phyloP scores from a whole-genome alignment of 2,888 invertebrate genomes.

The Caenorhabditis macrosperma region DNA sequence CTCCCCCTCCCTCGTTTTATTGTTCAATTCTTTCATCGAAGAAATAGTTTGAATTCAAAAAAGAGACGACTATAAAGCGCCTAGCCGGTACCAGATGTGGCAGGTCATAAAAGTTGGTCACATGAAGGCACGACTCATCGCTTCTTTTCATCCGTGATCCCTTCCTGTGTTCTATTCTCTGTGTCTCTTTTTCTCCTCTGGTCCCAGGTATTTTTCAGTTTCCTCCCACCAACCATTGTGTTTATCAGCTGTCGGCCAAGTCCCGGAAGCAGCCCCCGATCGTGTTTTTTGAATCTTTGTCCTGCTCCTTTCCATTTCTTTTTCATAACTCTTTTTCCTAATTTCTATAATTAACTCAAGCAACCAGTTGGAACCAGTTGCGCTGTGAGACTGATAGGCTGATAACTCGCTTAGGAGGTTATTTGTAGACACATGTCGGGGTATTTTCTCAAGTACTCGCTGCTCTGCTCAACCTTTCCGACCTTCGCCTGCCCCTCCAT shows the following conservation, averaged over 20 bases:
- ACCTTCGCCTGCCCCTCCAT: constrained; percentile 3
- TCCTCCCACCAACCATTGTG: constrained; percentile 12
- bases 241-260: constrained; percentile 32
- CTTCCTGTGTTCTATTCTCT: constrained; percentile 24
- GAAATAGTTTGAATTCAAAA: constrained; percentile 18
- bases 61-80: constrained; percentile 42
- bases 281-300: constrained; percentile 40
- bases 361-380: constrained; percentile 41
- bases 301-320: constrained; percentile 9
- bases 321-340: constrained; percentile 8
- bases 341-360: constrained; percentile 32
- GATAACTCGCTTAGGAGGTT: constrained; percentile 45
- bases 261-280: constrained; percentile 29
- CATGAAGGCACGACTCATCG: constrained; percentile 30
- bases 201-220: constrained; percentile 35
- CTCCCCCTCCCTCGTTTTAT: constrained; percentile 13
- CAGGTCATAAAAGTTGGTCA: constrained; percentile 54
- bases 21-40: constrained; percentile 17
- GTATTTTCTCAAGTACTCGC: constrained; percentile 55
- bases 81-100: constrained; percentile 52
- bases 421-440: constrained; percentile 56
- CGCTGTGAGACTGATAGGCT: constrained; percentile 24
- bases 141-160: constrained; percentile 13
- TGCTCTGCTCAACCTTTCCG: constrained; percentile 40
- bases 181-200: background rate